A percentile compares a stretch with the other conserved stretches of the same genome.
Conservation (phyloP, 1,140 invertebrate genomes). For the Vanessa tameamea region DNA sequence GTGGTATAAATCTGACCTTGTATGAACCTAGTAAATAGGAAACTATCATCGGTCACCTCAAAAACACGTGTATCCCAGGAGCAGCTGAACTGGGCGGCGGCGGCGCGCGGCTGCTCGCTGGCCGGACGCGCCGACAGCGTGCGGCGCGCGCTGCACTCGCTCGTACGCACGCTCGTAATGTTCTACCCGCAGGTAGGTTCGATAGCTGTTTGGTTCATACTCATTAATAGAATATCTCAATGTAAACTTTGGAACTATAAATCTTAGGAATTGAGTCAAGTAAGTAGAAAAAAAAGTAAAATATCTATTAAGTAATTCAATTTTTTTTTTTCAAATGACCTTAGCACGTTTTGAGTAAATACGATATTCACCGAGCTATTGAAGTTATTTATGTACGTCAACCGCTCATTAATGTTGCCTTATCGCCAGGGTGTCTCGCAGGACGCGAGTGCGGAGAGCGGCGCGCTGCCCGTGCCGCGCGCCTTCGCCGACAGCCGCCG, state of each 20-base stretch:
- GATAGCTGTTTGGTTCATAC: no score
- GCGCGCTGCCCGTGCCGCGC: slow-evolving; percentile 85
- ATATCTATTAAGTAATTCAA: no score
- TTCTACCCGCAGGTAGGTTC: slow-evolving; percentile 59
- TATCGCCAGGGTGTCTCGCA: slow-evolving; percentile 45
- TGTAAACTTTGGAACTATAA: no score
- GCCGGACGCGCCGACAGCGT: slow-evolving; percentile 89
- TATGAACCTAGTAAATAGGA: background rate
- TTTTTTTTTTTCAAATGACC: no score
- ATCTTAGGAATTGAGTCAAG: no score
- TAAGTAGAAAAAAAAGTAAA: no score
- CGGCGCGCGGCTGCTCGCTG: slow-evolving; percentile 81
- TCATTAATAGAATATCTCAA: no score
- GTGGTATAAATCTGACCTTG: background rate
- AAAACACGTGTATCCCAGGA: slow-evolving; percentile 46
- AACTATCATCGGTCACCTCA: background rate
- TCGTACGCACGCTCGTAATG: slow-evolving; percentile 61
- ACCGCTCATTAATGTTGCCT: background rate
- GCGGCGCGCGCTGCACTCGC: slow-evolving; percentile 90
- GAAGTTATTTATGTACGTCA: no score
- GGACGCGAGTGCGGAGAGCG: slow-evolving; percentile 36
- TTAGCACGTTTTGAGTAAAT: no score
- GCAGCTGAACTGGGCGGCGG: slow-evolving; percentile 75
- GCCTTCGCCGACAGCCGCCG: slow-evolving; percentile 88
- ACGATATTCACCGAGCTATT: no score